phyloP scores from a whole-genome alignment of 1,140 invertebrate species.

The Drosophila lowei region DNA sequence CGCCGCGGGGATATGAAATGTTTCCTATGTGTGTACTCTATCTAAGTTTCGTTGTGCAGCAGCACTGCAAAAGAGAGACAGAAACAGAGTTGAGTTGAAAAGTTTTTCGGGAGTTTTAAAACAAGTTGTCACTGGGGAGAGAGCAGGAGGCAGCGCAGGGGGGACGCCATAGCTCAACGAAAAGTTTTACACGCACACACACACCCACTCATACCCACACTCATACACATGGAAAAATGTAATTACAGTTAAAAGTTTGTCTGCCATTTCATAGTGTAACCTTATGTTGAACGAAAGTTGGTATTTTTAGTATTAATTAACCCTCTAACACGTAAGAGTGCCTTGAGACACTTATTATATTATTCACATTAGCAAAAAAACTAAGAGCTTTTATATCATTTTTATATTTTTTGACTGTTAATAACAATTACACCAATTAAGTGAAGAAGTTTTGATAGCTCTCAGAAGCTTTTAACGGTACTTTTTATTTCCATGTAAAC shows the following conservation, averaged over 20 bases:
- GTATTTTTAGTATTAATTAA: no score
- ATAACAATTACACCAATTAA: no score
- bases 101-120: conserved; percentile 27
- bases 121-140: conserved; percentile 5
- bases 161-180: conserved; percentile 7
- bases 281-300: no score
- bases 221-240: background rate
- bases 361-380: no score
- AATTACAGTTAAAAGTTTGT: conserved; percentile 5
- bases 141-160: background rate
- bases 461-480: no score
- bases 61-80: conserved; percentile 45
- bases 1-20: conserved; percentile 52
- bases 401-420: no score
- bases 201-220: background rate
- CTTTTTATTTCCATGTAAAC: no score
- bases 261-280: no score
- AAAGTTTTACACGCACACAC: conserved; percentile 13
- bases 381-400: no score
- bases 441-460: no score
- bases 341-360: no score
- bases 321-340: no score
- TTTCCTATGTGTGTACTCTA: conserved; percentile 26
- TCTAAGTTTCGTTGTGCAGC: conserved; percentile 27
- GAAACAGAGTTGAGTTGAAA: conserved; percentile 15